Conservation (phyloP, 2,797 vertebrate genomes). For the Potorous gilbertii region DNA sequence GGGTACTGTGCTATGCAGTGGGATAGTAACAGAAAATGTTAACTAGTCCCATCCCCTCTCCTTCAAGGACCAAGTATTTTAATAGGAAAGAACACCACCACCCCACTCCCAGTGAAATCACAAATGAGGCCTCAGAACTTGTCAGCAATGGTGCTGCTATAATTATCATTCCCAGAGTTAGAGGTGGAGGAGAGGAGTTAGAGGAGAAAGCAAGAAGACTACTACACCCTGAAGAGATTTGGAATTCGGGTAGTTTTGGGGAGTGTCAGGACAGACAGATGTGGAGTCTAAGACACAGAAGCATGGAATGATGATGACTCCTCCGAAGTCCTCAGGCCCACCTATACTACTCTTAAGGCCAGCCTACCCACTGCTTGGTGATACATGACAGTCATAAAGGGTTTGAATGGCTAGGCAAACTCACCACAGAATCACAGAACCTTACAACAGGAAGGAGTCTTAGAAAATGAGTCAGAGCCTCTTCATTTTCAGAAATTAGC, state of each 20-base stretch:
- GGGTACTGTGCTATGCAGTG: neutral
- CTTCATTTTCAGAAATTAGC: neutral
- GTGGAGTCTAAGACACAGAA: neutral
- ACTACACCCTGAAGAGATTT: neutral
- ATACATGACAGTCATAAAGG: neutral
- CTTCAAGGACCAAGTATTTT: neutral
- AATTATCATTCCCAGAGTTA: neutral
- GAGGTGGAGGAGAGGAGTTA: too few species aligned
- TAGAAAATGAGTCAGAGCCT: neutral
- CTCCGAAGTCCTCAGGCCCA: neutral
- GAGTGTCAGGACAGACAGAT: neutral
- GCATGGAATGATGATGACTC: neutral
- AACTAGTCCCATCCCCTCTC: too few species aligned
- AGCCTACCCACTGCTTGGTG: neutral
- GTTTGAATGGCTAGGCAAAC: neutral
- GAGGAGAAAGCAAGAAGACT: neutral
- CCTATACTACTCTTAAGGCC: neutral
- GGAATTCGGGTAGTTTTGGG: neutral
- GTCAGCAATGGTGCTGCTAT: neutral
- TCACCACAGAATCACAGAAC: neutral
- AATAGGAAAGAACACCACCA: neutral
- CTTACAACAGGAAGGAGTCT: neutral
- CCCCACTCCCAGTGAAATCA: neutral
- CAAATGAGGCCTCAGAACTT: neutral
- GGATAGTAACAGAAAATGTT: neutral